phyloP scores from a whole-genome alignment of 2,113 vertebrate species.

The Lepus timidus region DNA sequence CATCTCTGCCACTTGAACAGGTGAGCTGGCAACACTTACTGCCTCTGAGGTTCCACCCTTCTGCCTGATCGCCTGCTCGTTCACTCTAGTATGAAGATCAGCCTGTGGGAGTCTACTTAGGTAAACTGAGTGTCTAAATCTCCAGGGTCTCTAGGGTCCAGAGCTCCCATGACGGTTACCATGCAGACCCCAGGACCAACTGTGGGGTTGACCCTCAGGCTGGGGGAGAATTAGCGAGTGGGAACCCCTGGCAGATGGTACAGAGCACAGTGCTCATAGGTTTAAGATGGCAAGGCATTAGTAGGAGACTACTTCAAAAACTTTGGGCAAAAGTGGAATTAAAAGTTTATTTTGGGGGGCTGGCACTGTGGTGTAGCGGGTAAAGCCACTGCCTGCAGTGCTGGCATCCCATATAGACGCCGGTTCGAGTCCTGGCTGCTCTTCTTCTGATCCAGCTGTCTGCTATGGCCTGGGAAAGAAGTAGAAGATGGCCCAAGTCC shows the following conservation, averaged over 20 bases:
- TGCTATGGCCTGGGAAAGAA: too few relatives aligned
- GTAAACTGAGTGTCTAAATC: not conserved
- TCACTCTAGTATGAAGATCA: not conserved
- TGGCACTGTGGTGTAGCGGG: too few relatives aligned
- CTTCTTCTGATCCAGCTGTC: too few relatives aligned
- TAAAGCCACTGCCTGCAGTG: too few relatives aligned
- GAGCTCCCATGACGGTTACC: not conserved
- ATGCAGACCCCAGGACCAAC: too few relatives aligned
- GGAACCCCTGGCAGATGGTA: not conserved
- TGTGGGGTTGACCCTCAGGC: too few relatives aligned
- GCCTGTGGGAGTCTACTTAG: not conserved
- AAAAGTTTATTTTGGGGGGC: too few relatives aligned
- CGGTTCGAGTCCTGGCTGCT: too few relatives aligned
- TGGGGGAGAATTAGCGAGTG: not conserved
- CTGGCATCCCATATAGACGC: too few relatives aligned
- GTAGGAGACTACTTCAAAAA: too few relatives aligned
- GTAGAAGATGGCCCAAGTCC: too few relatives aligned
- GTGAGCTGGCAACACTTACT: not conserved
- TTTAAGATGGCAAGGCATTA: not conserved
- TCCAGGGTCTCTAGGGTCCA: not conserved
- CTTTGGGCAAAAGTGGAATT: too few relatives aligned
- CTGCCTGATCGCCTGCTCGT: not conserved
- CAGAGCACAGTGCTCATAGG: not conserved
- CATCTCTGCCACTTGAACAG: not conserved
- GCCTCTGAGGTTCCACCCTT: not conserved